These are phyloP conservation scores for Cossypha caffra DNA, from an alignment of 2,797 vertebrate genomes.

Conservation along the genomic window DNA sequence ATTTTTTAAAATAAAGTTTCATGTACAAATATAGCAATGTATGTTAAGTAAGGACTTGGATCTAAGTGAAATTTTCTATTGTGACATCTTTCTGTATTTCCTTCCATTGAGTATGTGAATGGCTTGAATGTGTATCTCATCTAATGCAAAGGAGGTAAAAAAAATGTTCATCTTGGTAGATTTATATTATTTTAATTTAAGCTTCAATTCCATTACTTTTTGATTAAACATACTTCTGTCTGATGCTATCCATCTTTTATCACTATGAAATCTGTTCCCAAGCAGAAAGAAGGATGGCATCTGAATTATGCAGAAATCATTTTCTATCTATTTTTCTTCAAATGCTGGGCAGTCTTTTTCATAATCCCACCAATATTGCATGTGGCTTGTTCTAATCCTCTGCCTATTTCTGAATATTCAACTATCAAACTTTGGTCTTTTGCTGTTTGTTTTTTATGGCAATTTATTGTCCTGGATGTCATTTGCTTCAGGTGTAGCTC, in stretches of 20 bases:
- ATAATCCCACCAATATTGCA: slow-evolving; percentile 28
- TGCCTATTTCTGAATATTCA: slow-evolving; percentile 20
- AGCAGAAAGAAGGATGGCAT: slow-evolving; percentile 54
- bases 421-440: neutral
- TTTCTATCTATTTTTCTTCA: slow-evolving; percentile 60
- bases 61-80: neutral
- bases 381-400: slow-evolving; percentile 35
- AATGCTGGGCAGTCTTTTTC: slow-evolving; percentile 46
- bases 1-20: neutral
- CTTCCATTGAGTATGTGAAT: neutral
- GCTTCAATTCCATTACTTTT: slow-evolving; percentile 62
- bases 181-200: slow-evolving; percentile 75
- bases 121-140: neutral
- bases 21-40: neutral
- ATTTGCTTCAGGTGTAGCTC: neutral
- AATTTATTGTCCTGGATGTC: neutral
- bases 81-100: neutral
- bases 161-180: slow-evolving; percentile 47
- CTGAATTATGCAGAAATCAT: slow-evolving; percentile 68
- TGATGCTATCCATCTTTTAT: slow-evolving; percentile 55
- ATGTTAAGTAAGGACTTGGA: neutral
- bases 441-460: neutral
- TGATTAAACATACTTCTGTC: slow-evolving; percentile 68
- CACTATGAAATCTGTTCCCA: slow-evolving; percentile 50
- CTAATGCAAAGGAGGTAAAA: slow-evolving; percentile 19